Percentiles rank a stretch among this genome's conserved stretches.
These are phyloP conservation scores for Microtus oregoni DNA, from an alignment of 2,113 vertebrate species.

Conservation along the genomic window DNA sequence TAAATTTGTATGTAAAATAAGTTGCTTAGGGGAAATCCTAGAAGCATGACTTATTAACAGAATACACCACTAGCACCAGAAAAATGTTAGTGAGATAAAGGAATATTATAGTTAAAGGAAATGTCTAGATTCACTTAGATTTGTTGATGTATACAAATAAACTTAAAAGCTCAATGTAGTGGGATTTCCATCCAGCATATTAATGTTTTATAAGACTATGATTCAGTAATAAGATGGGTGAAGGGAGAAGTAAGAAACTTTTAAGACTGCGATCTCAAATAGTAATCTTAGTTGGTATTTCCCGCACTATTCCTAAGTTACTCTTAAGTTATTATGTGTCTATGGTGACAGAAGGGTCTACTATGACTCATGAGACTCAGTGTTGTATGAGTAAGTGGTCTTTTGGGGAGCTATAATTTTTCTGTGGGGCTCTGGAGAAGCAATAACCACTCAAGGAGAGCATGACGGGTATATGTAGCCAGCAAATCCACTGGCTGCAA, in stretches of 20 bases:
- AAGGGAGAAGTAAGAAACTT: slow-evolving; percentile 10
- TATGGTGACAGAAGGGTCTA: slow-evolving; percentile 53
- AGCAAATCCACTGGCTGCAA: slow-evolving; percentile 40
- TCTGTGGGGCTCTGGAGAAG: slow-evolving; percentile 39
- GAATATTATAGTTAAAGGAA: neutral
- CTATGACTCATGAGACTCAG: slow-evolving; percentile 54
- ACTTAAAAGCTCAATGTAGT: slow-evolving; percentile 14
- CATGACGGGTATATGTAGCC: slow-evolving; percentile 29
- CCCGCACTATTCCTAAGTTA: neutral
- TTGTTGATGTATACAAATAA: slow-evolving; percentile 48
- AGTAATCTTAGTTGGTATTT: neutral
- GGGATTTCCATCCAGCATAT: neutral
- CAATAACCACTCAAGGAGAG: slow-evolving; percentile 67
- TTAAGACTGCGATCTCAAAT: neutral
- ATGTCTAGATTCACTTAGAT: neutral
- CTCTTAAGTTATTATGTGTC: slow-evolving; percentile 49
- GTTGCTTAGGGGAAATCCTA: neutral
- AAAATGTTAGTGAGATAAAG: neutral
- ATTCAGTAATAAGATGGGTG: slow-evolving; percentile 22
- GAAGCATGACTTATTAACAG: neutral
- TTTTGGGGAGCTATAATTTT: slow-evolving; percentile 64
- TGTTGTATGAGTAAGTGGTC: slow-evolving; percentile 17
- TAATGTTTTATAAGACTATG: slow-evolving; percentile 30
- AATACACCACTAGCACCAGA: neutral
- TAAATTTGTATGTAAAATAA: slow-evolving; percentile 45